These are phyloP conservation scores for Nasonia longicornis DNA, from an alignment of 1,140 invertebrate species.

Conservation along the genomic window DNA sequence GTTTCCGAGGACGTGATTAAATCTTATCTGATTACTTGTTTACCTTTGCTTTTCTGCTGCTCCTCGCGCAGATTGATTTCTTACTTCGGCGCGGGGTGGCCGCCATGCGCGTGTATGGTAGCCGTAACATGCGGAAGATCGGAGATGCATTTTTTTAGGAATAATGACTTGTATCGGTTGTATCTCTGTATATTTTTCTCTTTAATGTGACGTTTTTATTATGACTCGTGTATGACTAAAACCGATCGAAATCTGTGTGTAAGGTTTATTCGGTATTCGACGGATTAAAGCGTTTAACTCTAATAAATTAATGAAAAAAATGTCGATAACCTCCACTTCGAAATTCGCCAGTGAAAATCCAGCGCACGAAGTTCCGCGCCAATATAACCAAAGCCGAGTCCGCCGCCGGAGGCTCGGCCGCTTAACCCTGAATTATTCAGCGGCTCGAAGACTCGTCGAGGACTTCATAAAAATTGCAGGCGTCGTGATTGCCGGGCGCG, in stretches of 20 bases:
- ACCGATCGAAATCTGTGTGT: too few relatives aligned
- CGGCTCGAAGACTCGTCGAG: conserved; percentile 59
- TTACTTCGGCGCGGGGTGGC: neutral
- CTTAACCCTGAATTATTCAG: conserved; percentile 68
- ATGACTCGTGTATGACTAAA: neutral
- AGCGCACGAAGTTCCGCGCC: neutral
- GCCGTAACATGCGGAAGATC: too few relatives aligned
- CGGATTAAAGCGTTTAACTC: too few relatives aligned
- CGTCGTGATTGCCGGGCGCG: conserved; percentile 60
- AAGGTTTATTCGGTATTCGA: too few relatives aligned
- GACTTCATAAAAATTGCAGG: conserved; percentile 68
- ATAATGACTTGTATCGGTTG: neutral
- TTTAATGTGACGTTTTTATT: conserved; percentile 1
- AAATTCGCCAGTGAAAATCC: neutral
- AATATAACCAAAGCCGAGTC: neutral
- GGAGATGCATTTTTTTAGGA: neutral
- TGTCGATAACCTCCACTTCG: neutral
- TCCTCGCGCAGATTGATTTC: conserved; percentile 36
- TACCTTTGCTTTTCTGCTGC: conserved; percentile 17
- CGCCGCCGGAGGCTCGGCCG: conserved; percentile 22
- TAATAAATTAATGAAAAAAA: neutral
- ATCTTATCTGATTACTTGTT: conserved; percentile 46
- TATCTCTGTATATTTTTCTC: neutral
- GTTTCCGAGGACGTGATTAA: conserved; percentile 33
- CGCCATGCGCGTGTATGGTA: neutral